These are phyloP conservation scores for Drosophila kikkawai DNA, from an alignment of 1,140 invertebrate species.

Conservation along the genomic window DNA sequence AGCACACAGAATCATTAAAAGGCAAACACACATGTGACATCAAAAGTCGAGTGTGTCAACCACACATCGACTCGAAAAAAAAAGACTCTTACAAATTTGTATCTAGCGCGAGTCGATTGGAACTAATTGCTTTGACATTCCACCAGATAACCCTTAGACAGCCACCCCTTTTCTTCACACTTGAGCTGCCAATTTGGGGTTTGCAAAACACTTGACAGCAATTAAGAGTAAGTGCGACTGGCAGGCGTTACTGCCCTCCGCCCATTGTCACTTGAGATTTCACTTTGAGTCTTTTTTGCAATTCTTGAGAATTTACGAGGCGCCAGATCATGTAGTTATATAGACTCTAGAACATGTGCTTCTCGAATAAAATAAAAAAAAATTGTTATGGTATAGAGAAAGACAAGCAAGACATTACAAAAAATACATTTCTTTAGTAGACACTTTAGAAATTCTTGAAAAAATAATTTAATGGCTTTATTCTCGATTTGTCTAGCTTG, in stretches of 20 bases:
- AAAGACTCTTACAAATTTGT: slow-evolving; percentile 26
- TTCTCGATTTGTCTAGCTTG: too few relatives aligned
- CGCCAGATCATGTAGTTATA: slow-evolving; percentile 39
- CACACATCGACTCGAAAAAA: background rate
- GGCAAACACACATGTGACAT: slow-evolving; percentile 65
- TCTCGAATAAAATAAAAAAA: too few relatives aligned
- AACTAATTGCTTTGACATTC: slow-evolving; percentile 70
- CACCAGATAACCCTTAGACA: slow-evolving; percentile 27
- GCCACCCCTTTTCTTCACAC: slow-evolving; percentile 1
- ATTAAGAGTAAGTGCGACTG: slow-evolving; percentile 31
- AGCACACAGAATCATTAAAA: slow-evolving; percentile 65
- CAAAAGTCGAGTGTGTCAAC: slow-evolving; percentile 38
- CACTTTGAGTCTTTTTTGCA: slow-evolving; percentile 23
- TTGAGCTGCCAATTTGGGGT: slow-evolving; percentile 31
- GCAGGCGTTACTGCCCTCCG: background rate
- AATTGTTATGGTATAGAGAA: background rate
- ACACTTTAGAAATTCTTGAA: background rate
- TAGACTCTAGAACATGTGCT: background rate
- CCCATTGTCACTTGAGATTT: slow-evolving; percentile 23
- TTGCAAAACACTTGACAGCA: slow-evolving; percentile 46
- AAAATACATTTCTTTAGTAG: background rate
- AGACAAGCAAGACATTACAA: background rate
- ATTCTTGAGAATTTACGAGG: slow-evolving; percentile 31
- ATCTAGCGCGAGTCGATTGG: slow-evolving; percentile 60
- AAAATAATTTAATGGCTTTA: background rate